A percentile compares a stretch with the other conserved stretches of the same genome.
Evolutionary conservation across 2,113 vertebrate genomes (phyloP).

Genomic region (Siniperca chuatsi): DNA sequence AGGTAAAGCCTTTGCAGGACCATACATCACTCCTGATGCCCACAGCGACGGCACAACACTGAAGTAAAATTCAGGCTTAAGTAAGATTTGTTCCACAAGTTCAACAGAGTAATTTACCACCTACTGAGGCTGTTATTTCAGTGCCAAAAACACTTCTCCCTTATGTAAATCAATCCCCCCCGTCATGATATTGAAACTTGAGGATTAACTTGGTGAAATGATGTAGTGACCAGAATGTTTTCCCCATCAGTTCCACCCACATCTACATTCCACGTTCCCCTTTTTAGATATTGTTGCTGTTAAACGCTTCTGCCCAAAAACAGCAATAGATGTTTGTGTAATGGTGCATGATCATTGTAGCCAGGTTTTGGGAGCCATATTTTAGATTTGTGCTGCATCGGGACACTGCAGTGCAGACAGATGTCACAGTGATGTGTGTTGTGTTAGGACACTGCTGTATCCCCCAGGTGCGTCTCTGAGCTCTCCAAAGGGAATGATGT

Average conservation of each 20-base stretch:
- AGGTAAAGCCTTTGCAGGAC: background rate
- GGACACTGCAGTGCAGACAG: conserved; percentile 47
- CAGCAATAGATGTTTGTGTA: conserved; percentile 19
- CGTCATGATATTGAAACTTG: conserved; percentile 10
- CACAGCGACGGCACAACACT: background rate
- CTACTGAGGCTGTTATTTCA: conserved; percentile 39
- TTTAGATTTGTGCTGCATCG: conserved; percentile 35
- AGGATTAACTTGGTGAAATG: conserved; percentile 18
- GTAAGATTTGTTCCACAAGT: conserved; percentile 40
- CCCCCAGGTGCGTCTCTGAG: conserved; percentile 46
- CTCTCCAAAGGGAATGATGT: conserved; percentile 46
- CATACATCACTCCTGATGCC: conserved; percentile 29
- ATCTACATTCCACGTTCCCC: background rate
- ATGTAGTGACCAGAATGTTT: background rate
- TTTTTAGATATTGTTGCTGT: background rate
- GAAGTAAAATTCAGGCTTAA: conserved; percentile 26
- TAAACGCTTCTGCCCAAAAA: background rate
- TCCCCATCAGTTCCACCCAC: background rate
- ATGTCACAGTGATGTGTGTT: conserved; percentile 41
- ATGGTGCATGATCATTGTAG: conserved; percentile 6
- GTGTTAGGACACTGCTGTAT: conserved; percentile 36
- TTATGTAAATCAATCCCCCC: conserved; percentile 37
- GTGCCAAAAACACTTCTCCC: background rate
- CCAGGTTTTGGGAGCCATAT: background rate
- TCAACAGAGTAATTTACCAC: conserved; percentile 51